Evolutionary conservation across 2,888 invertebrate species (phyloP).

Genomic region (Mimumesa dahlbomi): DNA sequence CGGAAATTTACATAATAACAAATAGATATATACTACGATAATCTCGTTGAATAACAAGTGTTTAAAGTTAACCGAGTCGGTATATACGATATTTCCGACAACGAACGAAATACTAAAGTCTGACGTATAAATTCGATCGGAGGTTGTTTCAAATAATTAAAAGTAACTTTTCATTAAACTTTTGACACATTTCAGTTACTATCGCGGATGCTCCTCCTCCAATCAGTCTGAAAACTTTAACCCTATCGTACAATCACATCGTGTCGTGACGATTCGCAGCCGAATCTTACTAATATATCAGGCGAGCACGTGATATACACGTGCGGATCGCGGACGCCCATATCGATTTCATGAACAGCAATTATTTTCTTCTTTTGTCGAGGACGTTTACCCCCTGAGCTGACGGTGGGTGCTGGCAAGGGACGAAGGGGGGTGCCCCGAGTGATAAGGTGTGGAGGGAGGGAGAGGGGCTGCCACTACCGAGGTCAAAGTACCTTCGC

Average conservation of each 20-base stretch:
- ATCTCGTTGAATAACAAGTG: too few relatives aligned
- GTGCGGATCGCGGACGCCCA: conserved; percentile 12
- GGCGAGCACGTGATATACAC: conserved; percentile 24
- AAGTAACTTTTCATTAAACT: too few relatives aligned
- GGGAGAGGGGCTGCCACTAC: conserved; percentile 18
- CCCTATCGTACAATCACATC: neutral
- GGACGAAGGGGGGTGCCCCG: neutral
- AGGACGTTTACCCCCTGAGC: conserved; percentile 59
- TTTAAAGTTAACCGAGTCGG: too few relatives aligned
- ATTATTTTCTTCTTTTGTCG: conserved; percentile 66
- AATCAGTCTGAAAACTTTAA: neutral
- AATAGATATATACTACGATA: too few relatives aligned
- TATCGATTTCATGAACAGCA: conserved; percentile 65
- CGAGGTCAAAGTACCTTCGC: conserved; percentile 62
- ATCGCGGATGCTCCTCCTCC: too few relatives aligned
- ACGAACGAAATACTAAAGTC: too few relatives aligned
- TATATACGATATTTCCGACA: too few relatives aligned
- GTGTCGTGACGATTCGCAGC: neutral
- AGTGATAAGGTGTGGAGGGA: neutral
- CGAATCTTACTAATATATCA: neutral
- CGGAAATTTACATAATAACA: too few relatives aligned
- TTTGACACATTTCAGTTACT: too few relatives aligned
- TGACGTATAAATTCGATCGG: too few relatives aligned
- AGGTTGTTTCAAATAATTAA: too few relatives aligned
- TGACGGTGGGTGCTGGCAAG: conserved; percentile 3